Base-by-base conservation (phyloP, 2,888 invertebrate genomes). In the Cabera pusaria region DNA sequence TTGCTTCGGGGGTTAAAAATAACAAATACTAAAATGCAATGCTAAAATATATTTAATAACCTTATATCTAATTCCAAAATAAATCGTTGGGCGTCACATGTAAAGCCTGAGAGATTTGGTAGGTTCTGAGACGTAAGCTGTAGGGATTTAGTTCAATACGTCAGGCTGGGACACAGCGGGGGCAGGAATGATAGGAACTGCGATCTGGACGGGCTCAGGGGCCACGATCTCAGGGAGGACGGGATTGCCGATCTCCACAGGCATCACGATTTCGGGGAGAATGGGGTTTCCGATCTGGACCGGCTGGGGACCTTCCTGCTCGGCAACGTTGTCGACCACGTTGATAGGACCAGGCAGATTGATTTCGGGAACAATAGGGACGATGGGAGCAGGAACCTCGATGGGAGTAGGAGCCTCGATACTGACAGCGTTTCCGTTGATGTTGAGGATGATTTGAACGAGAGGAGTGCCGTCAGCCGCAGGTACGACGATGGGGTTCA, bases 381-480 rank as follows among this genome's bases (percentile, higher is more conserved):
- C 52, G n/a, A 19, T 56, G 3, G 56, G 54, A 2, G 38, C 5
- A 6, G 56, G 50, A 0, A 27, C 35, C 6, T 34, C 21, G n/a
- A 19, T 56, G 3, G 56, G 54, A 2, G 38, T 5, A 6, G 56
- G 50, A 0, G 28, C 35, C 25, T 43, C 21, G 29, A 49, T 35
- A 7, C 39, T 48, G 6, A 34, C 35, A 19, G 43, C 28, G 18
- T 36, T 47, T 20, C 37, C 26, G 48, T 68, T 61, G 48, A 71
- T 59, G 51, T 70, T 72, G 24, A 71, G 18, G 54, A 69, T 65
- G 44, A 71, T 65, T 47, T 71, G 67, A 25, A 72, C 47, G 18
- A 66, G 42, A 2, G 67, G 51, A 31, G 51, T 49, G 40, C 49
- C 47, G 2, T 33, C 45, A 5, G 51, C 22, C 10, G 45, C 24